Base-by-base conservation (phyloP, 2,888 invertebrate genomes). In the Cephus rjabovi region DNA sequence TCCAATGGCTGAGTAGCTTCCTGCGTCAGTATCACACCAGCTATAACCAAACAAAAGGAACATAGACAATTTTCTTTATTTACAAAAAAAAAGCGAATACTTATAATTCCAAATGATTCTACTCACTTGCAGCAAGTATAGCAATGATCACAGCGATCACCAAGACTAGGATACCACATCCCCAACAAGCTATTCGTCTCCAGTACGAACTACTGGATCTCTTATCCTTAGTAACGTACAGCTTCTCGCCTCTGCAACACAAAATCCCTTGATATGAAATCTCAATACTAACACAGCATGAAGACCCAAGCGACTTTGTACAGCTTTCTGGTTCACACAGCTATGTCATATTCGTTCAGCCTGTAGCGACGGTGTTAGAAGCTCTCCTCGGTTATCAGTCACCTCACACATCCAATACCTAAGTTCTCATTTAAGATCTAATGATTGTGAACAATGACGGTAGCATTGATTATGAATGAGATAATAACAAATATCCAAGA, bases 141-240 rank as follows among this genome's bases (percentile, higher is more conserved):
- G 95, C 95, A 86, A 96, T 92, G 70, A 96, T 94, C 34, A 96
- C 93, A 35, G 95, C 94, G 70, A 95, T 94, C 30, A 94, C 93
- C 33, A 95, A 93, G 75, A 95, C 92, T 34, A 95, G 93, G 69
- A 95, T 93, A 81, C 95, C 94, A 77, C 95, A 92, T 37, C 94
- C 94, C 95, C 96, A 96, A 90, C 96, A 96, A 34, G 94, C 89
- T 85, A 93, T 93, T 88, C 93, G 93, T 84, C 94, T 94, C 88
- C 95, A 94, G 70, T 90, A 90, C 78, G 94, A 93, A 87, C 95
- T 94, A 89, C 94, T 94, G 74, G 95, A 94, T 77, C 96, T 93
- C 89, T 96, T 96, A 91, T 96, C 96, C 89, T 96, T 96, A 23
- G 96, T 96, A 80, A 96, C 95, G 89, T 96, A 96, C 78, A 96